Evolutionary conservation across 2,113 vertebrate species (phyloP).

Genomic region (Zosterops japonicus): DNA sequence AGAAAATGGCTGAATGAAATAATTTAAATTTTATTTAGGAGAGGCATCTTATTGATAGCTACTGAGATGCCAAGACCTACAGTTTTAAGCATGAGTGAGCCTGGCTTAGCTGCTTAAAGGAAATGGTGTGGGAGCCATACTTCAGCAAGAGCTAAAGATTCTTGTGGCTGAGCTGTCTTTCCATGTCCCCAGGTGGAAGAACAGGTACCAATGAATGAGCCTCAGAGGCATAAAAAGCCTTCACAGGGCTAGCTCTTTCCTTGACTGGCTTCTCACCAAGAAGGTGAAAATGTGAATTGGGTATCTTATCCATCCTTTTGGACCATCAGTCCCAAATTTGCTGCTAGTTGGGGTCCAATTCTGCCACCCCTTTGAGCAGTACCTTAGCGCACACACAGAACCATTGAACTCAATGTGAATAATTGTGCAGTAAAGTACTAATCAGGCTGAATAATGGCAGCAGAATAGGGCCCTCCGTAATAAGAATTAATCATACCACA

Average conservation of each 20-base stretch:
- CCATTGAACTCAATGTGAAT: not conserved
- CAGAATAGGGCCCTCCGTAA: slow-evolving; percentile 51
- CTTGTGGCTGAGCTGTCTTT: not conserved
- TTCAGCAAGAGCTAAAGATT: not conserved
- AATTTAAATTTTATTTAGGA: not conserved
- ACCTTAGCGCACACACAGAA: not conserved
- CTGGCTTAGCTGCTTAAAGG: not conserved
- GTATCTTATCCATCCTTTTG: not conserved
- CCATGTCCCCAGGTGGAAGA: not conserved
- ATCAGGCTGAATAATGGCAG: slow-evolving; percentile 48
- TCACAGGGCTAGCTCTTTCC: not conserved
- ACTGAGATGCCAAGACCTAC: not conserved
- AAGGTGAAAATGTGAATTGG: not conserved
- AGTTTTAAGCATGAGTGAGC: not conserved
- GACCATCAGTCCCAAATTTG: not conserved
- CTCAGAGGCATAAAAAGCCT: not conserved
- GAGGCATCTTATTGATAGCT: not conserved
- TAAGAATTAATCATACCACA: slow-evolving; percentile 62
- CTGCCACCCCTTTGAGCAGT: not conserved
- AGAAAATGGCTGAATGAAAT: not conserved
- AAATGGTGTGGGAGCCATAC: rapidly evolving
- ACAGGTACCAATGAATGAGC: not conserved
- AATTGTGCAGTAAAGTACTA: slow-evolving; percentile 41
- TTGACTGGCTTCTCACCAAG: not conserved
- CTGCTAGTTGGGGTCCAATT: not conserved